These are phyloP conservation scores for Griposia aprilina DNA, from an alignment of 2,888 invertebrate genomes.

Conservation along the genomic window DNA sequence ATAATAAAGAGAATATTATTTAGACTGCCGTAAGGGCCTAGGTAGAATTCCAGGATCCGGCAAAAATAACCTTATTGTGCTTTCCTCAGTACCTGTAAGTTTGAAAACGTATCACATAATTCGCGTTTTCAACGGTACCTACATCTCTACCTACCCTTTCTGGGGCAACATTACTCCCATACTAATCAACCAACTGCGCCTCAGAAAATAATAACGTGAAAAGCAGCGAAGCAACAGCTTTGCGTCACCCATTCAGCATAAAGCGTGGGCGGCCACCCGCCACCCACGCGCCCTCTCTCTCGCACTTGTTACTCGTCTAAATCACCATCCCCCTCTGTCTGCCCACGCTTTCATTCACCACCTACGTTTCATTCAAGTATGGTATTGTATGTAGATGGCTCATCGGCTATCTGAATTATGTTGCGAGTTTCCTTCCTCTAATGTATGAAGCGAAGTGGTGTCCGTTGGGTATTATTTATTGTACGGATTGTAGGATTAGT, in stretches of 20 bases:
- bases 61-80: not conserved
- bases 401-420: constrained; percentile 54
- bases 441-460: constrained; percentile 16
- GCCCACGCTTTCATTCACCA: constrained; percentile 83
- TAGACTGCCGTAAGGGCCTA: not conserved
- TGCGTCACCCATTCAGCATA: constrained; percentile 83
- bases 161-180: constrained; percentile 8
- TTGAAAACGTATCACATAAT: not conserved
- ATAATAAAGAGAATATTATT: not conserved
- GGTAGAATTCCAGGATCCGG: no score
- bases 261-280: constrained; percentile 70
- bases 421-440: constrained; percentile 31
- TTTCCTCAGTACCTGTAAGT: not conserved
- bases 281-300: constrained; percentile 55
- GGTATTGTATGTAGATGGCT: constrained; percentile 69
- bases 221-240: constrained; percentile 64
- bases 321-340: constrained; percentile 65
- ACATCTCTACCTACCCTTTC: not conserved
- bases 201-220: constrained; percentile 63
- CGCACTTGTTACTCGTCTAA: constrained; percentile 24
- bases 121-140: not conserved
- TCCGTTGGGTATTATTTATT: constrained; percentile 26
- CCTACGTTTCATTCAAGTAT: constrained; percentile 83
- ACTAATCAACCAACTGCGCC: constrained; percentile 56
- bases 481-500: constrained; percentile 1